phyloP scores from a whole-genome alignment of 2,888 invertebrate genomes.

The Spisula solida region DNA sequence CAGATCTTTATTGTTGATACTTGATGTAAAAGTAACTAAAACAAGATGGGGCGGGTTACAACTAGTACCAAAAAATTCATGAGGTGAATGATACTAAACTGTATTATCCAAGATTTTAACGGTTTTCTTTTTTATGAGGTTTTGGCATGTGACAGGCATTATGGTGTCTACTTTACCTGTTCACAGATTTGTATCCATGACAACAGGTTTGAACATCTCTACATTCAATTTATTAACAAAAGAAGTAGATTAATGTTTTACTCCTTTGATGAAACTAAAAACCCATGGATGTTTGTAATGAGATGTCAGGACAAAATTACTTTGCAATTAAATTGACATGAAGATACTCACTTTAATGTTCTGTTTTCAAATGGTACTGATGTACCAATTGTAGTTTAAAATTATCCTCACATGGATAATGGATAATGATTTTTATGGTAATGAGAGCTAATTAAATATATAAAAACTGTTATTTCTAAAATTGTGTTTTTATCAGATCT shows the following conservation, averaged over 20 bases:
- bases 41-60: neutral
- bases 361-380: neutral
- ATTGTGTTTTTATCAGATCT: conserved; percentile 11
- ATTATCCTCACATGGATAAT: neutral
- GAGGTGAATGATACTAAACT: neutral
- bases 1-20: neutral
- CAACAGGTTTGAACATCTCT: conserved; percentile 15
- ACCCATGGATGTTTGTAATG: neutral
- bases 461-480: neutral
- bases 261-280: conserved; percentile 20
- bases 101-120: neutral
- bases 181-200: neutral
- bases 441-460: conserved; percentile 20
- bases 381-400: conserved; percentile 10
- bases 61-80: neutral
- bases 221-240: conserved; percentile 22
- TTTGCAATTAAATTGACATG: neutral
- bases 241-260: conserved; percentile 4
- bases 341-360: neutral
- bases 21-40: neutral
- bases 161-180: neutral
- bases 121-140: neutral
- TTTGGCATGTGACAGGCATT: neutral
- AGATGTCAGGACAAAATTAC: conserved; percentile 7
- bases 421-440: conserved; percentile 12